Evolutionary conservation across 2,888 invertebrate genomes (phyloP), one percentile per base, ranked within the genome.

Genomic region (Nezara viridula): DNA sequence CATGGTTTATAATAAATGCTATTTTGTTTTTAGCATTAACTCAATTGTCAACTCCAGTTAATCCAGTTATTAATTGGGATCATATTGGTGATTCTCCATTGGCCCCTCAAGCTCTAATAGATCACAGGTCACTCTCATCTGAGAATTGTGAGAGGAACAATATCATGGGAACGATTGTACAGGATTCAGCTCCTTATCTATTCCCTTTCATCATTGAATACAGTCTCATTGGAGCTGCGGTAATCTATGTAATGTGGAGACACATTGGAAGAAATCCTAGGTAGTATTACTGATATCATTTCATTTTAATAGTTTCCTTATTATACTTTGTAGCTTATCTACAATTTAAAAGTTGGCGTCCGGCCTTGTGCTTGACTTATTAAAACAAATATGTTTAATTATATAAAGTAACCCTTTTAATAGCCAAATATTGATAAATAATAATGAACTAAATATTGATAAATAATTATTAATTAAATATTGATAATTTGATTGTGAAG

Each of bases 181-280:
- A 97, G 92, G 98, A 98, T 92, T 97, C 98, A 0, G 97, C 98
- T 19, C 98, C 98, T 0, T 98, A 98, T 93, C 94, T 98, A 88
- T 99, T 97, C 93, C 98, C 98, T 0, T 98, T 98, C 93, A 98
- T 98, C 92, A 97, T 98, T 92, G 98, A 98, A 93, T 98, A 98
- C 93, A 98, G 98, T 90, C 94, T 98, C 91, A 98, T 99, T 92
- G 98, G 98, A 37, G 98, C 98, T 87, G 98, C 98, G 88, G 98
- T 98, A 73, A 96, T 98, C 92, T 98, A 98, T 93, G 97, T 98
- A 88, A 98, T 98, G 97, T 98, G 98, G 98, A 96, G 97, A 92
- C 97, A 97, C 92, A 98, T 98, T 93, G 98, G 98, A 90, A 95
- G 97, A 92, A 96, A 97, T 93, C 96, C 98, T 88, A 96, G 96